Conservation (phyloP, 2,797 vertebrate species). For the Telmatherina bonti region DNA sequence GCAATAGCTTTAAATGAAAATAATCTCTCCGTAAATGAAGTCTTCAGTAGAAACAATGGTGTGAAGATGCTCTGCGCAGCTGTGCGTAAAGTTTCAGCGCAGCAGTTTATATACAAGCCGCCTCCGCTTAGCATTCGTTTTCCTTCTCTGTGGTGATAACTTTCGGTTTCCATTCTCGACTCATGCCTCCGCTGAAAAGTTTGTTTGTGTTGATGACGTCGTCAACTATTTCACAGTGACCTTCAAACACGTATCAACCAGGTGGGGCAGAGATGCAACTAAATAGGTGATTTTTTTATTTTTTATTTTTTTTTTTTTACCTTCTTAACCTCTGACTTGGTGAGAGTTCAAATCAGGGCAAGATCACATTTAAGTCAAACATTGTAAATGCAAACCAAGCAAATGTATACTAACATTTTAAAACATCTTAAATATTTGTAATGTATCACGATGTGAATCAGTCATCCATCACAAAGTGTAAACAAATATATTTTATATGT, state of each 20-base stretch:
- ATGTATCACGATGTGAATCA: too few relatives aligned
- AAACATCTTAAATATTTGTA: too few relatives aligned
- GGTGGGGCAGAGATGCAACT: background rate
- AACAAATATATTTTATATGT: too few relatives aligned
- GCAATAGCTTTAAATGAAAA: accelerated
- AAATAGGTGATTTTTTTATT: background rate
- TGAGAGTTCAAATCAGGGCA: background rate
- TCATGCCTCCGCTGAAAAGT: background rate
- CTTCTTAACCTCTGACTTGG: background rate
- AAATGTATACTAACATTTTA: too few relatives aligned
- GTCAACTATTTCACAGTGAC: too few relatives aligned
- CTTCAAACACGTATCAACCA: background rate
- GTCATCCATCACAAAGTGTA: too few relatives aligned
- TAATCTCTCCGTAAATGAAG: accelerated
- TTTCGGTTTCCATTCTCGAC: conserved; percentile 63
- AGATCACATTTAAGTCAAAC: background rate
- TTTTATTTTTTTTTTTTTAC: too few relatives aligned
- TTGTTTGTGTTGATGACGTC: background rate
- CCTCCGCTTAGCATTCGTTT: conserved; percentile 44
- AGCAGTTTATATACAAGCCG: conserved; percentile 7
- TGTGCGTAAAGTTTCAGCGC: background rate
- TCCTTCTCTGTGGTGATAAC: background rate
- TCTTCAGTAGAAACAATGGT: accelerated
- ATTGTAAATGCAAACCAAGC: too few relatives aligned
- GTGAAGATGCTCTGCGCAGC: background rate